Evolutionary conservation across 2,113 vertebrate genomes (phyloP).

Genomic region (Brienomyrus brachyistius): DNA sequence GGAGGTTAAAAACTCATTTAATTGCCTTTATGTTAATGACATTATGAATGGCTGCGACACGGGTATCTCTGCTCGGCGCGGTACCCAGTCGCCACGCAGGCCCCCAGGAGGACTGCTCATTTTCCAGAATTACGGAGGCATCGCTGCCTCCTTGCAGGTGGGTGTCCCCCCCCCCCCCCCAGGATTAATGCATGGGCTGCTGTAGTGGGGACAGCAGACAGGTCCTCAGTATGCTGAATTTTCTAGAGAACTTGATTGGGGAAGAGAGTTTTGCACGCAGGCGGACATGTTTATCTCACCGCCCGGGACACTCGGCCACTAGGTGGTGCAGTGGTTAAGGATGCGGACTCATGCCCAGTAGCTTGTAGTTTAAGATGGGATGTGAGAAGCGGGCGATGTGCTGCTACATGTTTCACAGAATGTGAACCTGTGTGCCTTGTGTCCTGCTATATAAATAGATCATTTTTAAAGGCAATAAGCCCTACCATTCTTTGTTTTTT

Average conservation of each 20-base stretch:
- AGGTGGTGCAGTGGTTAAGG: background rate
- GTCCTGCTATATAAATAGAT: background rate
- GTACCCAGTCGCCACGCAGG: conserved; percentile 75
- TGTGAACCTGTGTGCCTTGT: background rate
- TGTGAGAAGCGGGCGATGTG: background rate
- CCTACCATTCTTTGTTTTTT: conserved; percentile 17
- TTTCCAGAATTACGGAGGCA: conserved; percentile 82
- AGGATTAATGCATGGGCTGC: conserved; percentile 95
- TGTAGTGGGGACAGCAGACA: conserved; percentile 79
- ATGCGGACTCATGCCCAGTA: background rate
- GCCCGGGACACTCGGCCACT: conserved; percentile 9
- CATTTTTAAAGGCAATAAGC: conserved; percentile 16
- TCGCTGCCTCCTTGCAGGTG: conserved; percentile 65
- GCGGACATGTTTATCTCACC: background rate
- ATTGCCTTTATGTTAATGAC: conserved; percentile 99
- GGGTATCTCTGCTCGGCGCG: conserved; percentile 91
- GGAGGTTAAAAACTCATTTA: conserved; percentile 99
- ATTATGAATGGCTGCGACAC: conserved; percentile 92
- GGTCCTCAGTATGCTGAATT: conserved; percentile 82
- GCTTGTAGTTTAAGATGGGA: background rate
- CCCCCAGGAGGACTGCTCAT: conserved; percentile 88
- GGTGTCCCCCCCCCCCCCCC: conserved; percentile 68
- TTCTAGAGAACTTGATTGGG: conserved; percentile 76
- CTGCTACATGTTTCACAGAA: background rate
- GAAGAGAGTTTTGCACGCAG: conserved; percentile 42